Conservation (phyloP, 2,113 vertebrate species). For the Hyperopisus bebe region DNA sequence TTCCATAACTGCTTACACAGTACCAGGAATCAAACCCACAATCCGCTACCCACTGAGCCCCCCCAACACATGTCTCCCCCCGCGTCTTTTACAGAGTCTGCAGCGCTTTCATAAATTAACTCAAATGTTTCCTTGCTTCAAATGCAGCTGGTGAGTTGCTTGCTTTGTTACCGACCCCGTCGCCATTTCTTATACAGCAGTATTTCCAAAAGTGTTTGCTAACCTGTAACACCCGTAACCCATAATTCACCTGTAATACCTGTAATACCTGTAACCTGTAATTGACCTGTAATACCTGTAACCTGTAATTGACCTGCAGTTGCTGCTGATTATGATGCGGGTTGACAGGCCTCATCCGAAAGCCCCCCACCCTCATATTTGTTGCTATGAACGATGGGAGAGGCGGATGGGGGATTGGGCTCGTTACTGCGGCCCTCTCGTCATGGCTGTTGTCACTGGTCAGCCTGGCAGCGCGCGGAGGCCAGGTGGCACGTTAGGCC, state of each 20-base stretch:
- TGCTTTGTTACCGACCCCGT: conserved; percentile 17
- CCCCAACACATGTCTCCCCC: neutral
- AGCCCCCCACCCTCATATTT: conserved; percentile 33
- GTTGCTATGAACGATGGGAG: conserved; percentile 36
- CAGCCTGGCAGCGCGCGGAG: conserved; percentile 41
- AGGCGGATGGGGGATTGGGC: conserved; percentile 7
- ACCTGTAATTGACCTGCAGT: neutral
- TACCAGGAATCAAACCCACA: neutral
- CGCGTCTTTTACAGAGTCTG: neutral
- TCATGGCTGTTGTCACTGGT: conserved; percentile 38
- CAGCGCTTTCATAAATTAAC: neutral
- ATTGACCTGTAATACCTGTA: neutral
- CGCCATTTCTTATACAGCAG: neutral
- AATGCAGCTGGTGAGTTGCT: neutral
- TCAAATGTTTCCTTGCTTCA: neutral
- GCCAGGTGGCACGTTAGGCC: conserved; percentile 52
- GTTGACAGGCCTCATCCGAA: conserved; percentile 26
- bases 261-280: neutral
- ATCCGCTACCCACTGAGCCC: neutral
- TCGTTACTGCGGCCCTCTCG: conserved; percentile 35
- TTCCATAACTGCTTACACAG: neutral
- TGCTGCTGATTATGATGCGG: neutral
- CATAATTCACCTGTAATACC: neutral
- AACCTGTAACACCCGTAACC: neutral
- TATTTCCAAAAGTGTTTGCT: neutral